Conservation (phyloP, 2,797 vertebrate genomes). For the Artibeus jamaicensis region DNA sequence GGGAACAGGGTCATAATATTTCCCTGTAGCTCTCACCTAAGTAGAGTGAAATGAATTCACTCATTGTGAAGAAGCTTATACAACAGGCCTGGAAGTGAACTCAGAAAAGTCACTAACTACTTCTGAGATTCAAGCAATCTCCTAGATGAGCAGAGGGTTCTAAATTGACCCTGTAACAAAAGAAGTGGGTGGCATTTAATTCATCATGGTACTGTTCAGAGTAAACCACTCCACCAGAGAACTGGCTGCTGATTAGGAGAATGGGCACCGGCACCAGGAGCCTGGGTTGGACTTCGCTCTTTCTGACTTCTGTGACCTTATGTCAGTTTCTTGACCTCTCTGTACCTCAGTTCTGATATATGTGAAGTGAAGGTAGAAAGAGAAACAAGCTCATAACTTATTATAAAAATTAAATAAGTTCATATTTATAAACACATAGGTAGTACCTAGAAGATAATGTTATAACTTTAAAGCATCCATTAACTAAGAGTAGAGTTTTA, state of each 20-base stretch:
- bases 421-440: neutral
- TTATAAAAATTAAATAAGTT: neutral
- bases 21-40: constrained; percentile 29
- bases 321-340: neutral
- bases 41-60: neutral
- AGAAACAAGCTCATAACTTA: neutral
- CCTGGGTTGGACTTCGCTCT: neutral
- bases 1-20: constrained; percentile 42
- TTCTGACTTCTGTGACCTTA: neutral
- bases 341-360: neutral
- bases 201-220: neutral
- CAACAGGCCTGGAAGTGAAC: neutral
- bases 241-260: neutral
- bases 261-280: neutral
- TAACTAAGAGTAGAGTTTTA: neutral
- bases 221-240: neutral
- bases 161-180: neutral
- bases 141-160: neutral
- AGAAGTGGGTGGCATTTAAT: neutral
- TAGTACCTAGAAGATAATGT: neutral
- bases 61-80: constrained; percentile 26
- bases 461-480: neutral
- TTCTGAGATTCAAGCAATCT: neutral
- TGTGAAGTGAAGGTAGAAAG: neutral
- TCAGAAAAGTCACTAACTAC: neutral